These are phyloP conservation scores for Cyanoliseus patagonus DNA, from an alignment of 2,113 vertebrate species.

Conservation along the genomic window DNA sequence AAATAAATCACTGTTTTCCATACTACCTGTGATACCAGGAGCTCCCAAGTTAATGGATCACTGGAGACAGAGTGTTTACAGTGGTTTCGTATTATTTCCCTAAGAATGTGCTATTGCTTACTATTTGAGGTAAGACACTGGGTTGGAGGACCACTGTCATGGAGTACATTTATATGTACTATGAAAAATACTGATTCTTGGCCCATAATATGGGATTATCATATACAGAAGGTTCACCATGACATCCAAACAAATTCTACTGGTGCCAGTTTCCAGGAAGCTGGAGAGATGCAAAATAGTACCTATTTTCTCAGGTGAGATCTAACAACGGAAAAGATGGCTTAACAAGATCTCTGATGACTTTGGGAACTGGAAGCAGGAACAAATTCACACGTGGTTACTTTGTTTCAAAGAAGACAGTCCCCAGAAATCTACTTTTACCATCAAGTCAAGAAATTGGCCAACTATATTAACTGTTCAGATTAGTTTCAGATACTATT, in stretches of 20 bases:
- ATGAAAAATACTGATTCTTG: background rate
- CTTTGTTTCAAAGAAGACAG: background rate
- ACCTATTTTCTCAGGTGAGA: background rate
- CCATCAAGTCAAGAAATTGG: background rate
- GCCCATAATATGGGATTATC: background rate
- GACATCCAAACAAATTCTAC: background rate
- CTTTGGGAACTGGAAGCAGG: background rate
- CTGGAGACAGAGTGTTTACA: background rate
- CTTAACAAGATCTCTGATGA: background rate
- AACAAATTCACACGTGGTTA: background rate
- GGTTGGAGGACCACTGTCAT: background rate
- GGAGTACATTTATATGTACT: background rate
- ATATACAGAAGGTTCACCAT: background rate
- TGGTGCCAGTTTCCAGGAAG: background rate
- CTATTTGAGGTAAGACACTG: background rate
- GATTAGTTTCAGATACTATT: background rate
- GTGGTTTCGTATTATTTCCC: background rate
- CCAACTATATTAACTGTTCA: background rate
- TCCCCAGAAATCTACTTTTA: background rate
- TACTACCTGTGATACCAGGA: background rate
- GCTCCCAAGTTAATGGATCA: background rate
- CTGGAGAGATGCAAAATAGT: background rate
- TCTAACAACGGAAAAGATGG: background rate
- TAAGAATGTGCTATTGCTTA: background rate
- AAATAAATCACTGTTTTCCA: background rate